Evolutionary conservation across 2,797 vertebrate genomes (phyloP).

Genomic region (Macrochelys suwanniensis): DNA sequence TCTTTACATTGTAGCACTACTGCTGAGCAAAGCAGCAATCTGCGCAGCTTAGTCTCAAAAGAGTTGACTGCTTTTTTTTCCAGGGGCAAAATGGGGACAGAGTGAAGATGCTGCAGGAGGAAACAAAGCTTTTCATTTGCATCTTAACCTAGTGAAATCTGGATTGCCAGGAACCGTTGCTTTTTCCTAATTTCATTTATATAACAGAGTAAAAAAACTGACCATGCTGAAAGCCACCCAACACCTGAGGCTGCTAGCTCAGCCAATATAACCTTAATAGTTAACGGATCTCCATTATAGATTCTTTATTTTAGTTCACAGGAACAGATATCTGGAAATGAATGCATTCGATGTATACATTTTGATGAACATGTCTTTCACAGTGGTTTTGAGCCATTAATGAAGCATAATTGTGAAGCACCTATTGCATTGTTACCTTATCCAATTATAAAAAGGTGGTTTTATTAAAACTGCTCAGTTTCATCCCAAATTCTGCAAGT

Average conservation of each 20-base stretch:
- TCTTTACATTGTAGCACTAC: conserved; percentile 34
- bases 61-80: neutral
- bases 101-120: neutral
- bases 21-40: conserved; percentile 22
- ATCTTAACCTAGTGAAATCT: conserved; percentile 48
- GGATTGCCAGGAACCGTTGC: neutral
- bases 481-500: conserved; percentile 13
- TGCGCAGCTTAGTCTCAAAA: conserved; percentile 2
- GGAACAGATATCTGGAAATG: neutral
- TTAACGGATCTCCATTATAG: conserved; percentile 38
- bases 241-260: conserved; percentile 41
- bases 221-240: conserved; percentile 15
- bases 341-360: conserved; percentile 30
- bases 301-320: conserved; percentile 4
- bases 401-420: conserved; percentile 35
- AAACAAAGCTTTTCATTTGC: conserved; percentile 36
- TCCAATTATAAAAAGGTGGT: neutral
- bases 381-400: conserved; percentile 15
- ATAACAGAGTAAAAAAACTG: conserved; percentile 36
- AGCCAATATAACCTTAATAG: neutral
- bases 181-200: neutral
- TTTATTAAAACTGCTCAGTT: neutral
- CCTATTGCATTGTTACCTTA: neutral
- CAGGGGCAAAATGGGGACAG: neutral
- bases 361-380: conserved; percentile 39